phyloP scores from a whole-genome alignment of 2,797 vertebrate genomes.

The Nyctalus aviator region DNA sequence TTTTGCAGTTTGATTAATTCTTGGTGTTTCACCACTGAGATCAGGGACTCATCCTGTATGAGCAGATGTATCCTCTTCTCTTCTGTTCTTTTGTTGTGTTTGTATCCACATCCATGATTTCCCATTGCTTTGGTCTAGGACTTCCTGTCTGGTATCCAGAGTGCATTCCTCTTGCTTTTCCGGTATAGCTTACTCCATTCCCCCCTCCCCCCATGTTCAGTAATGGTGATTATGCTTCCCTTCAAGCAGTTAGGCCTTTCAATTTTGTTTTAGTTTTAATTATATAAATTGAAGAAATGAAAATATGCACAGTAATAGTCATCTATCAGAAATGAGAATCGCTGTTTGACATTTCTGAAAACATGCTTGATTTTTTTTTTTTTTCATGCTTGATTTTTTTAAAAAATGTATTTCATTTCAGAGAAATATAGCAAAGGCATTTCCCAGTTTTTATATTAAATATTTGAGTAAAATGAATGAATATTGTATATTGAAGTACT shows the following conservation, averaged over 20 bases:
- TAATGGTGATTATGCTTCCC: neutral
- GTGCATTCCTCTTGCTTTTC: neutral
- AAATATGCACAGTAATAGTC: neutral
- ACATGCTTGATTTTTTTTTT: conserved; percentile 41
- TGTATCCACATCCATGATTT: neutral
- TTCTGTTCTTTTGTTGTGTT: neutral
- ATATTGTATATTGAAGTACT: conserved; percentile 6
- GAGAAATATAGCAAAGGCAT: conserved; percentile 38
- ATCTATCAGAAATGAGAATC: conserved; percentile 26
- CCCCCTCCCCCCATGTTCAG: no score
- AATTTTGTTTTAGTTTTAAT: conserved; percentile 23
- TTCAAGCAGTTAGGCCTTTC: conserved; percentile 3
- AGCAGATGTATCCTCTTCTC: neutral
- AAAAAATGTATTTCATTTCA: conserved; percentile 19
- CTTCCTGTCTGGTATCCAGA: neutral
- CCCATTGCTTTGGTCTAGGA: neutral
- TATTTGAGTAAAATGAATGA: conserved; percentile 58
- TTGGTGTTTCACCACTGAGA: neutral
- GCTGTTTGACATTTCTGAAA: conserved; percentile 57
- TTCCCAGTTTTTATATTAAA: conserved; percentile 43
- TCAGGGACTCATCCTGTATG: neutral
- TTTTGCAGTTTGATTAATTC: conserved; percentile 5
- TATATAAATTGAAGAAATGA: conserved; percentile 16
- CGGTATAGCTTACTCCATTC: neutral
- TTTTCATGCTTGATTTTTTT: conserved; percentile 30